Conservation (phyloP, 2,113 vertebrate species). For the Embiotoca jacksoni region DNA sequence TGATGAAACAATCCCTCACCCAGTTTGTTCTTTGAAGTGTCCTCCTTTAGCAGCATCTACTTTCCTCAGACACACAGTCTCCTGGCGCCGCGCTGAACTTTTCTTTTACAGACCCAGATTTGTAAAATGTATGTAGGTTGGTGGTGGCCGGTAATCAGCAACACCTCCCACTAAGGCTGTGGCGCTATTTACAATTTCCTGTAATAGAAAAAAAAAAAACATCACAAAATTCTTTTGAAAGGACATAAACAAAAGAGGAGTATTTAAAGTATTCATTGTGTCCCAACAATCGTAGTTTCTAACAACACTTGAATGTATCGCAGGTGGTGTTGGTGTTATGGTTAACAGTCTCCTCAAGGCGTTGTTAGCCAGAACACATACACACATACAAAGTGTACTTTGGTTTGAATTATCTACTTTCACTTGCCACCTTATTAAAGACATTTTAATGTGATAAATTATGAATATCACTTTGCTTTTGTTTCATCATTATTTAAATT, state of each 20-base stretch:
- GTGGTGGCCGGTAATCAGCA: slow-evolving; percentile 37
- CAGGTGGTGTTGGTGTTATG: neutral
- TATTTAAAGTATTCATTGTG: slow-evolving; percentile 21
- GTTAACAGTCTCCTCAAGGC: slow-evolving; percentile 11
- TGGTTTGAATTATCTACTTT: slow-evolving; percentile 39
- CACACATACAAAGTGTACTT: slow-evolving; percentile 37
- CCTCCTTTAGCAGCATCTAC: slow-evolving; percentile 5
- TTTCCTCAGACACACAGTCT: slow-evolving; percentile 17
- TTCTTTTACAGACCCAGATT: slow-evolving; percentile 2
- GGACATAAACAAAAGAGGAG: slow-evolving; percentile 43
- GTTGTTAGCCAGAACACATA: slow-evolving; percentile 35
- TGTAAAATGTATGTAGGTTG: slow-evolving; percentile 35
- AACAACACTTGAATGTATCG: slow-evolving; percentile 19
- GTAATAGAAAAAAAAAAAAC: neutral
- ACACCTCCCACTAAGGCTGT: slow-evolving; percentile 68
- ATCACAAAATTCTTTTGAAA: slow-evolving; percentile 36
- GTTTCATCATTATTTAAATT: slow-evolving; percentile 53
- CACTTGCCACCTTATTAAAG: slow-evolving; percentile 30
- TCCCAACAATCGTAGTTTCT: slow-evolving; percentile 35
- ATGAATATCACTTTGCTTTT: slow-evolving; percentile 53
- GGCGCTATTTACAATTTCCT: slow-evolving; percentile 28
- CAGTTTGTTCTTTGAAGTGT: slow-evolving; percentile 6
- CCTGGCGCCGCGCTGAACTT: neutral
- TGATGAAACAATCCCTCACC: slow-evolving; percentile 16
- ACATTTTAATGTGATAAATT: slow-evolving; percentile 46